Percentiles rank a stretch among this genome's conserved stretches.
phyloP scores from a whole-genome alignment of 2,797 vertebrate genomes.

The Hephaestus fuliginosus region DNA sequence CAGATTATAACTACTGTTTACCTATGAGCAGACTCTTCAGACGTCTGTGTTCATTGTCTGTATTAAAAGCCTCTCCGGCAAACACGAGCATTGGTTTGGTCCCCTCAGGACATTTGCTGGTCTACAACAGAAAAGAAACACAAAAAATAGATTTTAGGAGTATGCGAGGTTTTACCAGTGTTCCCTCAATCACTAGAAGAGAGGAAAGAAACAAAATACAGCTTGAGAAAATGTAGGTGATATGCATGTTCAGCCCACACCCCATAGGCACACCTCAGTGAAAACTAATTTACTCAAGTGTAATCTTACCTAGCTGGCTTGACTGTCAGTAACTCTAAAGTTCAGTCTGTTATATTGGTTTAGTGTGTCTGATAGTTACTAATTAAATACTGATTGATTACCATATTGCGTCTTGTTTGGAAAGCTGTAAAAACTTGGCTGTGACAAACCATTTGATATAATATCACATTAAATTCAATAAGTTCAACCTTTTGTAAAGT shows the following conservation, averaged over 20 bases:
- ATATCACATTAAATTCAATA: not conserved
- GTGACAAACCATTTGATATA: too few species aligned
- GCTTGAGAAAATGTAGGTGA: too few species aligned
- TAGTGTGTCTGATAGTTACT: not conserved
- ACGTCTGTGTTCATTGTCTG: slow-evolving; percentile 89
- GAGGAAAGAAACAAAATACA: not conserved
- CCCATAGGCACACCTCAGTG: not conserved
- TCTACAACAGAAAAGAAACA: slow-evolving; percentile 75
- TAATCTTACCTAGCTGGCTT: not conserved
- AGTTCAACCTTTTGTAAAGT: not conserved
- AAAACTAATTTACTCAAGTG: not conserved
- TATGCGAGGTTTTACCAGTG: not conserved
- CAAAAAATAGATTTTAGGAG: not conserved
- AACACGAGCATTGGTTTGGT: slow-evolving; percentile 97
- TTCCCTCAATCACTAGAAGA: not conserved
- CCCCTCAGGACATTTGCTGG: slow-evolving; percentile 92
- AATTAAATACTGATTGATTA: not conserved
- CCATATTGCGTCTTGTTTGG: not conserved
- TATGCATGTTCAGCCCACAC: not conserved
- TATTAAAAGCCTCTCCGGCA: slow-evolving; percentile 92
- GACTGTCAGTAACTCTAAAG: not conserved
- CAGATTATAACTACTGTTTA: slow-evolving; percentile 44
- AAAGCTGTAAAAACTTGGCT: not conserved
- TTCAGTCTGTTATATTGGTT: not conserved
- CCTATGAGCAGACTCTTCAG: slow-evolving; percentile 93